Conservation (phyloP, 2,888 invertebrate species). For the Uloborus plumipes region DNA sequence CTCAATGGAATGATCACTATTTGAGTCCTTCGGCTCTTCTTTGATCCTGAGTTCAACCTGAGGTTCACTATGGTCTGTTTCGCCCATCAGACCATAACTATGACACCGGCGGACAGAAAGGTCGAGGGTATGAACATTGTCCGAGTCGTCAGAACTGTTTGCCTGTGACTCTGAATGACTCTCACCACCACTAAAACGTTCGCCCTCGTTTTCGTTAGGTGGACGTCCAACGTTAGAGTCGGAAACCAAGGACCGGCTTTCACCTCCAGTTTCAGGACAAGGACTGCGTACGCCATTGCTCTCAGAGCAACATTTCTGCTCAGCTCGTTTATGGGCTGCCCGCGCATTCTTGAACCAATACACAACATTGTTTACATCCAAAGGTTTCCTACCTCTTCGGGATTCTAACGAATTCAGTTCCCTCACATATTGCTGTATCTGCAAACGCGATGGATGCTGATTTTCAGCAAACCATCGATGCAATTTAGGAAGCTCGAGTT, state of each 20-base stretch:
- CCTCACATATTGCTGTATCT: slow-evolving; percentile 95
- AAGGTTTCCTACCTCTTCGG: slow-evolving; percentile 89
- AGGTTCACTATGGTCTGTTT: slow-evolving; percentile 36
- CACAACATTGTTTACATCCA: slow-evolving; percentile 80
- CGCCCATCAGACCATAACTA: slow-evolving; percentile 32
- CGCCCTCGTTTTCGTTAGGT: slow-evolving; percentile 33
- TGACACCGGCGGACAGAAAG: slow-evolving; percentile 65
- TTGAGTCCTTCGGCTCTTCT: slow-evolving; percentile 57
- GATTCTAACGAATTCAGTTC: slow-evolving; percentile 94
- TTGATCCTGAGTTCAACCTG: slow-evolving; percentile 48
- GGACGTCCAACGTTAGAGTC: slow-evolving; percentile 29
- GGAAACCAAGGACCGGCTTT: slow-evolving; percentile 28
- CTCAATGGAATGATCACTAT: slow-evolving; percentile 59
- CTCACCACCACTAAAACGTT: slow-evolving; percentile 55
- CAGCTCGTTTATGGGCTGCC: slow-evolving; percentile 93
- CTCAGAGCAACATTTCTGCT: slow-evolving; percentile 73
- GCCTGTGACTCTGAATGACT: slow-evolving; percentile 56
- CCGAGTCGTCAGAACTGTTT: slow-evolving; percentile 61
- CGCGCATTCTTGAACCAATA: slow-evolving; percentile 91
- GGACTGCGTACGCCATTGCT: slow-evolving; percentile 61
- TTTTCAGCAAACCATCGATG: slow-evolving; percentile 98
- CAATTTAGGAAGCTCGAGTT: slow-evolving; percentile 93
- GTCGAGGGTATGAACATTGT: slow-evolving; percentile 66
- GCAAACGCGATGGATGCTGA: slow-evolving; percentile 96
- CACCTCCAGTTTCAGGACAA: slow-evolving; percentile 38